Base-by-base conservation (phyloP, 1,140 invertebrate genomes). In the Apocrypta bakeri region DNA sequence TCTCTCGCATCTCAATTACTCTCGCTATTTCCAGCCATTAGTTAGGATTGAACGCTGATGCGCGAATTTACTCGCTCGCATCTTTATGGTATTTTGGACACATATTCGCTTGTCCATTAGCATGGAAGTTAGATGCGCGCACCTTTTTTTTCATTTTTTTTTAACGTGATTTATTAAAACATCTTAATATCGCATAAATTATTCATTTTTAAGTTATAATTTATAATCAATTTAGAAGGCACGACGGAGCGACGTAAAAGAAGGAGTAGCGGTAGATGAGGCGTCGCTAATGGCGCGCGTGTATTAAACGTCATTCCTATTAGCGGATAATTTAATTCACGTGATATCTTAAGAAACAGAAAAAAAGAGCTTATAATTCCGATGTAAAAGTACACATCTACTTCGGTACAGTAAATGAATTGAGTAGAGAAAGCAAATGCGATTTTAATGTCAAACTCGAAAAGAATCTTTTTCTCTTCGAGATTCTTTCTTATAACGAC, bases 391-490 rank as follows among this genome's bases (percentile, higher is more conserved):
- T 66, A 66, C 27, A 12, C 63, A 66, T 25, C 24, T 24, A 25
- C 25, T 9, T 64, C 21, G n/a, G 1, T 9, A 64, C 21, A 79
- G 66, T 79, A 61, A 72, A 71, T 79, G 31, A 78, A 68, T 42
- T 14, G 21, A 17, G 21, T 27, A 72, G 86, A 87, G 85, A 37
- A 68, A 80, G 85, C 83, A 87, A 88, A 88, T 88, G 87, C 78
- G 84, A 87, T 86, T 87, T 88, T 88, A 87, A 88, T 88, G 84
- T 83, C 83, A 77, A 86, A 42, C 79, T 42, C 25, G 8, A 63
- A 25, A 48, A 56, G 48, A 56, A 17, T 56, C 48, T 56, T 1
- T 48, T 3, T 17, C n/a, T 56, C n/a, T 17, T 61, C 7, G n/a
- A 24, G 42, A 56, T 7, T 75, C 27, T 42, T 37, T 25, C 40